These are phyloP conservation scores for Pontoporia blainvillei DNA, from an alignment of 2,113 vertebrate genomes.

Conservation along the genomic window DNA sequence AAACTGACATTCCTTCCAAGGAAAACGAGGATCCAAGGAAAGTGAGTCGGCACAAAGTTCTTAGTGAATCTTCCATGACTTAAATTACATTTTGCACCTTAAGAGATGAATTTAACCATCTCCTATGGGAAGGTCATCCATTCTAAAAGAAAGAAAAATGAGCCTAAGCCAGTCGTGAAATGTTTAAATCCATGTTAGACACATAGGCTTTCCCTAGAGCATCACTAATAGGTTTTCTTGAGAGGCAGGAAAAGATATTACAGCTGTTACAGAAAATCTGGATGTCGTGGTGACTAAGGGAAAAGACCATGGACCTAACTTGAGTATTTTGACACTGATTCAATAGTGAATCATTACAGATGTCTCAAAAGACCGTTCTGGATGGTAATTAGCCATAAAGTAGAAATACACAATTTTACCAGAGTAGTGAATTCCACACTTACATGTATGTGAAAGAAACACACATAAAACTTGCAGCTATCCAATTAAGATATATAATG, in stretches of 20 bases:
- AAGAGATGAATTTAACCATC: background rate
- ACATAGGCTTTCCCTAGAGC: background rate
- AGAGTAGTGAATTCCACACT: background rate
- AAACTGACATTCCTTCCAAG: background rate
- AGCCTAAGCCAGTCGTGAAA: background rate
- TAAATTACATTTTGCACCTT: background rate
- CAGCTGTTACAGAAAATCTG: background rate
- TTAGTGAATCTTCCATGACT: background rate
- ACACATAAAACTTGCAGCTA: background rate
- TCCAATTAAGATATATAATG: no score
- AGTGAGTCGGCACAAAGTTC: fast-evolving
- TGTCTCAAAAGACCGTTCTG: background rate
- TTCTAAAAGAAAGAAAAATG: background rate
- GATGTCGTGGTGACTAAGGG: background rate
- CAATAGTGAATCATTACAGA: background rate
- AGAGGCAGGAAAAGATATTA: background rate
- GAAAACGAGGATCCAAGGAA: background rate
- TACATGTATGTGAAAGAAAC: background rate
- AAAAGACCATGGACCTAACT: background rate
- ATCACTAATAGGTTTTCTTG: background rate
- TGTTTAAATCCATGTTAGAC: background rate
- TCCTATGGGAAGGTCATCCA: background rate
- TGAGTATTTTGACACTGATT: background rate
- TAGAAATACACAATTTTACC: background rate
- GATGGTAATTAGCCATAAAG: background rate